These are phyloP conservation scores for Nezara viridula DNA, from an alignment of 2,888 invertebrate genomes.

Conservation along the genomic window DNA sequence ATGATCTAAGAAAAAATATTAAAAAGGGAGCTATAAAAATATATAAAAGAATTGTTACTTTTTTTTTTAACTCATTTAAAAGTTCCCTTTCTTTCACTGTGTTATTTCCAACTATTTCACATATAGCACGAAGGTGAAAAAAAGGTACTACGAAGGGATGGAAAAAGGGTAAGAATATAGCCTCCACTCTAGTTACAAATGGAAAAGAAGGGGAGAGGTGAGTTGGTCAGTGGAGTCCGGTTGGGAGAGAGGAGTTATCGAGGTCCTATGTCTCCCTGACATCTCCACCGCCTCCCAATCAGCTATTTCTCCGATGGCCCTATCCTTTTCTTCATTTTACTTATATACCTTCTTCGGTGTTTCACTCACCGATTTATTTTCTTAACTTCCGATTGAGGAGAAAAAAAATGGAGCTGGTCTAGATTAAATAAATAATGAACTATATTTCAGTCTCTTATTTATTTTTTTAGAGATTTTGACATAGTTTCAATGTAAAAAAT, in stretches of 20 bases:
- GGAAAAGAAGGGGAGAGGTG: slow-evolving; percentile 9
- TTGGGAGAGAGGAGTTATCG: neutral
- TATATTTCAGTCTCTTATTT: too few species aligned
- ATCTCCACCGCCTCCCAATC: slow-evolving; percentile 37
- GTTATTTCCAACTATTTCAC: too few species aligned
- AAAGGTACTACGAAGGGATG: neutral
- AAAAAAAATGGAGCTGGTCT: neutral
- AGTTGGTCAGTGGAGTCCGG: neutral
- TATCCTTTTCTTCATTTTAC: slow-evolving; percentile 13
- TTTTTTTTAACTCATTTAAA: too few species aligned
- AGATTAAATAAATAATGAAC: too few species aligned
- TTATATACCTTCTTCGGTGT: neutral
- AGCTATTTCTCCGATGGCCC: neutral
- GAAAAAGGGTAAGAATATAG: neutral
- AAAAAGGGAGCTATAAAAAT: too few species aligned
- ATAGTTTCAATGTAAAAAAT: too few species aligned
- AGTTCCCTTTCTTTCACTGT: too few species aligned
- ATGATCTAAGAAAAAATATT: too few species aligned
- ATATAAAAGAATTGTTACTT: too few species aligned
- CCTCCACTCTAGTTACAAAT: neutral
- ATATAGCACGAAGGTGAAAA: too few species aligned
- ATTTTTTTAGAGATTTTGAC: too few species aligned
- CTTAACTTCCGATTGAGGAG: neutral
- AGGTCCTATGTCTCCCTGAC: slow-evolving; percentile 8
- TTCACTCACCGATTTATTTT: neutral